A percentile compares a stretch with the other conserved stretches of the same genome.
phyloP scores from a whole-genome alignment of 2,113 vertebrate genomes.

The Spheniscus mendiculus region DNA sequence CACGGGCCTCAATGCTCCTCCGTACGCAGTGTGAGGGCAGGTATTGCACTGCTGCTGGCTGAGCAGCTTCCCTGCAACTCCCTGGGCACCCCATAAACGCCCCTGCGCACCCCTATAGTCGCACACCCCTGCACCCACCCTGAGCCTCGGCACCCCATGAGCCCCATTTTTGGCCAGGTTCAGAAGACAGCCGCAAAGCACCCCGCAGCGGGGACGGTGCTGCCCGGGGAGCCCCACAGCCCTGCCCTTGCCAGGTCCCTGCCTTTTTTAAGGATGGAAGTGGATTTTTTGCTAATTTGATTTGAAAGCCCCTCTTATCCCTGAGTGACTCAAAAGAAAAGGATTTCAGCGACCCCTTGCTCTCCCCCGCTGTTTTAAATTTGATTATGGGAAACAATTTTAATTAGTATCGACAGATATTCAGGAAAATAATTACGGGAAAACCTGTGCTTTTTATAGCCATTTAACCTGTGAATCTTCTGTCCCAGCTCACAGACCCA shows the following conservation, averaged over 20 bases:
- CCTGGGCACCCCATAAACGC: not conserved
- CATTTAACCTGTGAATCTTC: not conserved
- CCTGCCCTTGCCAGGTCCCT: not conserved
- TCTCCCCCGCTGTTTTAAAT: not conserved
- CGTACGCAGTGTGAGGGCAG: rapidly evolving
- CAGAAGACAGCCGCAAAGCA: not conserved
- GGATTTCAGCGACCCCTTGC: not conserved
- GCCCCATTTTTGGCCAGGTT: not conserved
- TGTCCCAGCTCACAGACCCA: not conserved
- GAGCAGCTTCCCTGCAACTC: not conserved
- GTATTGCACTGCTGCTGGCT: not conserved
- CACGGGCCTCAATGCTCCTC: not conserved
- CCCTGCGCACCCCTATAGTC: not conserved
- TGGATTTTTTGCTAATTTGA: not conserved
- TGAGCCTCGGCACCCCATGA: not conserved
- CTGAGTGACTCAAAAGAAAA: not conserved
- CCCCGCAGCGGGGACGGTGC: not conserved
- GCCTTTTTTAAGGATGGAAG: not conserved
- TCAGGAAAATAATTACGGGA: slow-evolving; percentile 2
- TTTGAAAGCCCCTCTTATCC: not conserved
- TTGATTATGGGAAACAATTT: slow-evolving; percentile 32
- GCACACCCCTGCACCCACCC: not conserved
- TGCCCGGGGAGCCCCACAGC: not conserved
- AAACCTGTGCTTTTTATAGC: not conserved
- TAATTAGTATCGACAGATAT: slow-evolving; percentile 48